These are phyloP conservation scores for Caenorhabditis sp. DNA, from an alignment of 2,888 invertebrate genomes.

Conservation along the genomic window DNA sequence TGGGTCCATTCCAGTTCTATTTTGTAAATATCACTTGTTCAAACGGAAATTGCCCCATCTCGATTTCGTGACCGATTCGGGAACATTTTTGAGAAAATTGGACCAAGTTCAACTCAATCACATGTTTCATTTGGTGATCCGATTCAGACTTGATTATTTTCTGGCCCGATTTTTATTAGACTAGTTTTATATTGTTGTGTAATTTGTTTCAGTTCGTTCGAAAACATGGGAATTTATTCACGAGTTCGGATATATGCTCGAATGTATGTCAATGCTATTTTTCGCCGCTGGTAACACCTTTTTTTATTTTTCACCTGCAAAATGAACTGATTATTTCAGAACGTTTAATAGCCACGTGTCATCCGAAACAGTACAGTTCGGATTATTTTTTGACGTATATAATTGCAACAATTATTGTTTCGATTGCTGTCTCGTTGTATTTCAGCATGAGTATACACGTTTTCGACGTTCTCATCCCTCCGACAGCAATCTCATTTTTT, in stretches of 20 bases:
- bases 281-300: slow-evolving; percentile 16
- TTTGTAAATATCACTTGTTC: no score
- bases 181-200: not conserved
- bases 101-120: no score
- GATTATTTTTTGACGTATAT: slow-evolving; percentile 3
- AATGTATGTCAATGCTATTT: slow-evolving; percentile 24
- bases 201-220: not conserved
- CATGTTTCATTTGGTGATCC: no score
- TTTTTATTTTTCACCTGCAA: not conserved
- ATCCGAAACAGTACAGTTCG: not conserved
- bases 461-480: slow-evolving; percentile 16
- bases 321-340: slow-evolving; percentile 9
- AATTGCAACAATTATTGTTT: slow-evolving; percentile 4
- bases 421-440: slow-evolving; percentile 7
- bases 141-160: no score
- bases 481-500: slow-evolving; percentile 13
- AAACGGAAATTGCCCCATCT: no score
- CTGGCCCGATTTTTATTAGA: no score
- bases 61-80: no score
- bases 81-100: no score
- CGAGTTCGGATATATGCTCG: slow-evolving; percentile 25
- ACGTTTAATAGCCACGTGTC: slow-evolving; percentile 12
- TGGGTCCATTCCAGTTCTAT: no score
- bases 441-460: slow-evolving; percentile 25
- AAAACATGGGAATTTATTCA: slow-evolving; percentile 35